Percentiles rank a stretch among this genome's conserved stretches.
phyloP scores from a whole-genome alignment of 1,140 invertebrate species.

The Drosophila prosaltans region DNA sequence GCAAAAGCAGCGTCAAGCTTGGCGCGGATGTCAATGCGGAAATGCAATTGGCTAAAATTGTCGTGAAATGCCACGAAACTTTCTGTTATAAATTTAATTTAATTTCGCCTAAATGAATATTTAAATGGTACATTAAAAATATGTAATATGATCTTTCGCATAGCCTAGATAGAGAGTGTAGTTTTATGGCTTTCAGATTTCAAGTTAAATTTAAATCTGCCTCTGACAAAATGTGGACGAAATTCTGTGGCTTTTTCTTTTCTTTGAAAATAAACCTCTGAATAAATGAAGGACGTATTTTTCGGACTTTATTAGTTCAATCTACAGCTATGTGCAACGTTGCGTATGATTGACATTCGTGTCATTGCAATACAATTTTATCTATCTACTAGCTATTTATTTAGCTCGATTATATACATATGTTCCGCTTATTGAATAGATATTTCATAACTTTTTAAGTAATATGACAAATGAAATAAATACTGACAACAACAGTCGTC shows the following conservation, averaged over 20 bases:
- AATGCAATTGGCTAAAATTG: slow-evolving; percentile 59
- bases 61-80: slow-evolving; percentile 66
- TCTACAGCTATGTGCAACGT: slow-evolving; percentile 62
- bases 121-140: no score
- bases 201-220: no score
- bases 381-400: slow-evolving; percentile 17
- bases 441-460: slow-evolving; percentile 61
- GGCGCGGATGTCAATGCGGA: slow-evolving; percentile 47
- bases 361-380: slow-evolving; percentile 41
- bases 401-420: slow-evolving; percentile 33
- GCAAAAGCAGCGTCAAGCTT: slow-evolving; percentile 5
- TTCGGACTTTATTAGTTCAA: not conserved
- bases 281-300: not conserved
- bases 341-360: slow-evolving; percentile 76
- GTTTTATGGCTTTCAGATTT: no score
- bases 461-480: slow-evolving; percentile 62
- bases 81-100: no score
- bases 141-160: no score
- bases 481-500: slow-evolving; percentile 46
- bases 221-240: no score
- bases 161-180: no score
- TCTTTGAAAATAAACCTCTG: not conserved
- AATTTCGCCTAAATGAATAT: no score
- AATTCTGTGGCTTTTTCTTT: not conserved
- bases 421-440: slow-evolving; percentile 54